Conservation (phyloP, 2,113 vertebrate genomes). For the Physeter macrocephalus region DNA sequence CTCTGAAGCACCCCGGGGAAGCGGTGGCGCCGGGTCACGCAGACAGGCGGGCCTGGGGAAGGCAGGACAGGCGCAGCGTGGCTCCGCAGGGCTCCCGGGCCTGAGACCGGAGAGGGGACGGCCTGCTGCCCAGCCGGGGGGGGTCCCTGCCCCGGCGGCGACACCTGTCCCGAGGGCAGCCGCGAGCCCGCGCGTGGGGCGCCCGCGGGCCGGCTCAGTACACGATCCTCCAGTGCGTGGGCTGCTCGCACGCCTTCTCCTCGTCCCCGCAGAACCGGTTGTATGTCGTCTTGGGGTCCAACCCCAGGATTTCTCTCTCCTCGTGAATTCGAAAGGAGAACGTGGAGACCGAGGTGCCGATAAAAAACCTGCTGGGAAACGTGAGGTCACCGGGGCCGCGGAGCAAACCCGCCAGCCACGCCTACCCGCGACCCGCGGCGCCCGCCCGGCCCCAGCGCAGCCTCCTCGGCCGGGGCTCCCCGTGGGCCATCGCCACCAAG, state of each 20-base stretch:
- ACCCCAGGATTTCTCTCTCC: constrained; percentile 94
- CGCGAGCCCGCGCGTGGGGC: fast-evolving
- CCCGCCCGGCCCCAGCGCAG: neutral
- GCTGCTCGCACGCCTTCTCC: constrained; percentile 93
- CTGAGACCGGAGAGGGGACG: neutral
- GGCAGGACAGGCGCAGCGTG: fast-evolving
- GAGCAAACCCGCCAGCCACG: fast-evolving
- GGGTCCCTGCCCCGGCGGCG: too few relatives aligned
- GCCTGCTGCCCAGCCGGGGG: too few relatives aligned
- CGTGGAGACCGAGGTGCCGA: constrained; percentile 95
- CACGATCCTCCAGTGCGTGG: constrained; percentile 96
- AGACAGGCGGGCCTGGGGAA: fast-evolving
- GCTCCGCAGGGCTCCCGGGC: neutral
- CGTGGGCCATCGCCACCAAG: neutral
- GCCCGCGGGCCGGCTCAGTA: constrained; percentile 79
- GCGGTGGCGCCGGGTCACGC: fast-evolving
- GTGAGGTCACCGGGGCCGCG: neutral
- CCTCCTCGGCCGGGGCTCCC: neutral
- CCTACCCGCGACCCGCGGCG: fast-evolving
- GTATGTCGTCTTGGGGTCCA: constrained; percentile 94
- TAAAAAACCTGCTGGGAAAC: constrained; percentile 86
- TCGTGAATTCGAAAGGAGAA: constrained; percentile 99
- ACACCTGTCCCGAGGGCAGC: neutral
- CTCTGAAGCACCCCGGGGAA: fast-evolving
- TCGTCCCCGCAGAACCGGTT: constrained; percentile 95